Evolutionary conservation across 2,113 vertebrate genomes (phyloP), one percentile per base, ranked within the genome.

Genomic region (Microcebus ravelobensis): DNA sequence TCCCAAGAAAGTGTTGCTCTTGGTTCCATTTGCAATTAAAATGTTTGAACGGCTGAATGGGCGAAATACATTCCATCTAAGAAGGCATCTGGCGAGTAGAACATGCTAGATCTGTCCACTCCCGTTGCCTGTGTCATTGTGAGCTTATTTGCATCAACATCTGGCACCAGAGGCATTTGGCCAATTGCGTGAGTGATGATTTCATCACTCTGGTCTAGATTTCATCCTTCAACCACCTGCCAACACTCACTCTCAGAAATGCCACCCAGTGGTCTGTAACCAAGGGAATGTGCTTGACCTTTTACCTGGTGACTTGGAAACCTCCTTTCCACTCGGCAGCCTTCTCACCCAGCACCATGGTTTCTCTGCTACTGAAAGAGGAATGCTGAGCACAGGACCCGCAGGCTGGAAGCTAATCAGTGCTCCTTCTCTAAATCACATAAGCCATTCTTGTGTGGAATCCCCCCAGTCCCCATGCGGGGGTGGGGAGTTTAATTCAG

Each of bases 81-180:
- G 87, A 92, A 92, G 55, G 20, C 52, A 52, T 71, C 48, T 77
- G 42, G 23, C 7, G 1, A 34, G 5, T 20, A 5, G 29, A 59
- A 12, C 3, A 6, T 13, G 25, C 42, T 61, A 18, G 12, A n/a
- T 77, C 55, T 34, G 25, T 31, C 50, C 74, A 59, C 68, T 96
- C 55, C 50, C 27, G 27, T 50, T 73, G n/a, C 45, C 52, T 61
- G 13, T 14, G 23, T 65, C 79, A 70, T 74, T 8, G 1, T 36
- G 42, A 8, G n/a, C 34, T 82, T 59, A 83, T 96, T 70, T 87
- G 34, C 55, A 89, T 77, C 74, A 87, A 74, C 70, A 71, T 86
- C 36, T 67, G 80, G 87, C 48, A 80, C 25, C 27, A 0, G 23
- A 71, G 57, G 39, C 42, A 61, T 93, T 74, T 65, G 68, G 76